A percentile compares a stretch with the other conserved stretches of the same genome.
Conservation (phyloP, 1,140 invertebrate genomes). For the Pogonus chalceus region DNA sequence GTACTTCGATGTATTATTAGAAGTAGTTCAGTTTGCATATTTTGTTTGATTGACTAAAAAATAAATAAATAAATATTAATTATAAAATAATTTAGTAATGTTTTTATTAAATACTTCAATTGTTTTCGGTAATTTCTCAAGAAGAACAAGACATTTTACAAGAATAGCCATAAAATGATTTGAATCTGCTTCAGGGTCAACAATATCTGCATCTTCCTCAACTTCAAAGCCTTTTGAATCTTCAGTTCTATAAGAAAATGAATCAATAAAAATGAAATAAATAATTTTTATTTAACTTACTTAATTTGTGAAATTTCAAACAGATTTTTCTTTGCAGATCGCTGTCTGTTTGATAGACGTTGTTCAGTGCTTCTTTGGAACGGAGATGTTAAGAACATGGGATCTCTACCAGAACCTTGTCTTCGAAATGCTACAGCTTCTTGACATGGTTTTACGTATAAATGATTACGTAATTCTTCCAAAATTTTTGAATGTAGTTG, state of each 20-base stretch:
- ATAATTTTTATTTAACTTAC: background rate
- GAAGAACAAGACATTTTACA: conserved; percentile 73
- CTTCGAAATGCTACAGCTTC: conserved; percentile 46
- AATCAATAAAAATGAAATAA: too few relatives aligned
- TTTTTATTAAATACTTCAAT: conserved; percentile 51
- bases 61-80: conserved; percentile 10
- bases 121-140: conserved; percentile 75
- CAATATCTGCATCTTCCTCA: conserved; percentile 50
- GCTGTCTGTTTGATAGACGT: conserved; percentile 40
- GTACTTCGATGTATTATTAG: conserved; percentile 67
- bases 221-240: conserved; percentile 34
- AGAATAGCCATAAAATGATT: conserved; percentile 69
- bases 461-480: conserved; percentile 61
- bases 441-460: conserved; percentile 57
- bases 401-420: conserved; percentile 48
- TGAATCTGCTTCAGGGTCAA: conserved; percentile 57
- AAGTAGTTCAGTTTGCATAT: conserved; percentile 71
- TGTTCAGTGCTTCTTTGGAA: conserved; percentile 44
- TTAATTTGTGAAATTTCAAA: conserved; percentile 31
- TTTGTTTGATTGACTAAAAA: conserved; percentile 61
- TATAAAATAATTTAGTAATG: conserved; percentile 8
- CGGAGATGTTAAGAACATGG: conserved; percentile 32
- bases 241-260: conserved; percentile 28
- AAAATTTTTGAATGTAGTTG: conserved; percentile 59
- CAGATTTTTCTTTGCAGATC: conserved; percentile 36